Conservation (phyloP, 2,797 vertebrate species). For the Sebastes matsubarae region DNA sequence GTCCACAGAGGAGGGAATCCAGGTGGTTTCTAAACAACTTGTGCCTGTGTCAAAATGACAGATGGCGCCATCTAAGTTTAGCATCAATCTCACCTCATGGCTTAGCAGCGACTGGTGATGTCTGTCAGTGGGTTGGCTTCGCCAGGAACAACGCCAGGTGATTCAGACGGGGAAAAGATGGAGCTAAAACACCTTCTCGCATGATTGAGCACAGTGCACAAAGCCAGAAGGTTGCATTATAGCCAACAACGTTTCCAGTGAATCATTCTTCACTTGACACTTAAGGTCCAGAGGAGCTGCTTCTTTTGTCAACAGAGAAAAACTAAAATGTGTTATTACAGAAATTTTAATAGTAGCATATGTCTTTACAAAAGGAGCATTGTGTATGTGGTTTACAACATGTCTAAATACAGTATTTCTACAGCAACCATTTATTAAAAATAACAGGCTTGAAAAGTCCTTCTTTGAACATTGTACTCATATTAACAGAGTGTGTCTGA, state of each 20-base stretch:
- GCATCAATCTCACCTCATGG: constrained; percentile 57
- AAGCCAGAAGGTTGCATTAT: constrained; percentile 5
- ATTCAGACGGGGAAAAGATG: constrained; percentile 14
- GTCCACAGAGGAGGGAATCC: constrained; percentile 12
- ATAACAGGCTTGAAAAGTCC: constrained; percentile 62
- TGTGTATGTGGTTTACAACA: constrained; percentile 69
- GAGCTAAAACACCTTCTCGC: constrained; percentile 17
- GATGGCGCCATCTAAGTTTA: constrained; percentile 41
- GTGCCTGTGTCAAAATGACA: constrained; percentile 59
- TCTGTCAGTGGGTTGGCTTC: constrained; percentile 24
- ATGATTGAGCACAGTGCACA: background rate
- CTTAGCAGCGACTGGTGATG: constrained; percentile 39
- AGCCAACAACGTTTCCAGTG: background rate
- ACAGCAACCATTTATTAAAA: constrained; percentile 69
- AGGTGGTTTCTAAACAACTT: constrained; percentile 47
- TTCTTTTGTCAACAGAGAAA: constrained; percentile 7
- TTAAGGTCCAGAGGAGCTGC: background rate
- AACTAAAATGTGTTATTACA: constrained; percentile 38
- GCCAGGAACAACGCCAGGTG: constrained; percentile 8
- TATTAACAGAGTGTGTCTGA: constrained; percentile 39
- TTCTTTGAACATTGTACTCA: constrained; percentile 49
- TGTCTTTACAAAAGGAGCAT: constrained; percentile 71
- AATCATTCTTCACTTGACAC: constrained; percentile 2
- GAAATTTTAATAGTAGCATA: constrained; percentile 66
- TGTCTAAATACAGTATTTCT: constrained; percentile 59